These are phyloP conservation scores for Ctenoplectra terminalis DNA, from an alignment of 1,140 invertebrate species.

Conservation along the genomic window DNA sequence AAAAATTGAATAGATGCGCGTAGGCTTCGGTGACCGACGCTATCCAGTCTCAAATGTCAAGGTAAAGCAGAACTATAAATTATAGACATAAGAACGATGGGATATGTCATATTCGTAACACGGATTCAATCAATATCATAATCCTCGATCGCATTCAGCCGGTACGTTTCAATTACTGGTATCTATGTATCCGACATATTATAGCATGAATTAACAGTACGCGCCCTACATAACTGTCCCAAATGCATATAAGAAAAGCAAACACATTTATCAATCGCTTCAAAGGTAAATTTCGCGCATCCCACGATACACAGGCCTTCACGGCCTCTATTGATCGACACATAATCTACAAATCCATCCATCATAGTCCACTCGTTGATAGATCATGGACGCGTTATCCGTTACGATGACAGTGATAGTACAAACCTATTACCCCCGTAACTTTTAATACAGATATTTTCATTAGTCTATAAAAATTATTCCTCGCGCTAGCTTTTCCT, in stretches of 20 bases:
- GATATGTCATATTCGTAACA: too few relatives aligned
- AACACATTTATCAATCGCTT: slow-evolving; percentile 44
- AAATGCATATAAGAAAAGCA: slow-evolving; percentile 39
- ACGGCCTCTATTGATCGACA: slow-evolving; percentile 39
- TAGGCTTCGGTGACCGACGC: too few relatives aligned
- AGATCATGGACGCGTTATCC: slow-evolving; percentile 38
- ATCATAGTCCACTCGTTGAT: slow-evolving; percentile 48
- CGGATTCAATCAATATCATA: neutral
- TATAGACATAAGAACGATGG: too few relatives aligned
- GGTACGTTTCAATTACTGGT: neutral
- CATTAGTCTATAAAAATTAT: neutral
- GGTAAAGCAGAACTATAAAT: neutral
- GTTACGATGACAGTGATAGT: slow-evolving; percentile 25
- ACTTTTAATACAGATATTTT: slow-evolving; percentile 30
- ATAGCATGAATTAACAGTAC: neutral
- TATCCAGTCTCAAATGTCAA: neutral
- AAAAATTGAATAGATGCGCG: too few relatives aligned
- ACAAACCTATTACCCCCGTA: slow-evolving; percentile 3
- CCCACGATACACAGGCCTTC: slow-evolving; percentile 2
- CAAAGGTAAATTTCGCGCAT: slow-evolving; percentile 31
- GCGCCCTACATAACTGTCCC: neutral
- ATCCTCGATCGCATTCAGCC: neutral
- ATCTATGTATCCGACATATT: neutral
- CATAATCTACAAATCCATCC: slow-evolving; percentile 53
- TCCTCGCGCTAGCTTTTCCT: neutral